Evolutionary conservation across 1,140 invertebrate species (phyloP).

Genomic region (Leptopilina boulardi): DNA sequence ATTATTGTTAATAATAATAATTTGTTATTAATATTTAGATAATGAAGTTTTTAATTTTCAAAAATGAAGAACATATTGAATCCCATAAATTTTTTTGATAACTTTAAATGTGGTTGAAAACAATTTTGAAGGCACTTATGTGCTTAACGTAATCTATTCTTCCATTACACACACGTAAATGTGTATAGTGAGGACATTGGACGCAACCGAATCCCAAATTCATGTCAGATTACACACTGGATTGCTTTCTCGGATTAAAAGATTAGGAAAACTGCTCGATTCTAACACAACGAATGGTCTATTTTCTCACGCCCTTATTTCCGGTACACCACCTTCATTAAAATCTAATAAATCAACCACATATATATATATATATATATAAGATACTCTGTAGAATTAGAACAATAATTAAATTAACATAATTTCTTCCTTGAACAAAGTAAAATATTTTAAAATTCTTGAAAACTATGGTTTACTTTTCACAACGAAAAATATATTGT

Average conservation of each 20-base stretch:
- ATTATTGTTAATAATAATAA: too few species aligned
- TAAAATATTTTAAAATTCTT: not conserved
- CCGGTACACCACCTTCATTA: not conserved
- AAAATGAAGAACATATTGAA: too few species aligned
- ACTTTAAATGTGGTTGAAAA: too few species aligned
- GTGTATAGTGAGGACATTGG: not conserved
- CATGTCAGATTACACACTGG: slow-evolving; percentile 25
- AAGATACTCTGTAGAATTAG: not conserved
- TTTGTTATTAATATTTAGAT: too few species aligned
- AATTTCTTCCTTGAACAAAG: not conserved
- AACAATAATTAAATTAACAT: not conserved
- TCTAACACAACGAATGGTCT: not conserved
- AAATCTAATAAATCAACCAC: not conserved
- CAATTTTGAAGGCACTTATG: slow-evolving; percentile 18
- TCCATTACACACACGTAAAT: too few species aligned
- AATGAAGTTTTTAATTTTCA: too few species aligned
- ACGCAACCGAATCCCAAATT: slow-evolving; percentile 15
- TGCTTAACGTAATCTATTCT: slow-evolving; percentile 1
- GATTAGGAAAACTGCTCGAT: slow-evolving; percentile 17
- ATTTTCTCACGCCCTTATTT: slow-evolving; percentile 18
- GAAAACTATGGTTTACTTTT: too few species aligned
- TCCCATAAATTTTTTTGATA: too few species aligned
- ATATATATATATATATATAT: too few species aligned
- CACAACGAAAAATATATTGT: too few species aligned
- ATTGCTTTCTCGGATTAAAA: slow-evolving; percentile 10